A percentile compares a stretch with the other conserved stretches of the same genome.
phyloP scores from a whole-genome alignment of 2,113 vertebrate genomes.

The Speoplatyrhinus poulsoni region DNA sequence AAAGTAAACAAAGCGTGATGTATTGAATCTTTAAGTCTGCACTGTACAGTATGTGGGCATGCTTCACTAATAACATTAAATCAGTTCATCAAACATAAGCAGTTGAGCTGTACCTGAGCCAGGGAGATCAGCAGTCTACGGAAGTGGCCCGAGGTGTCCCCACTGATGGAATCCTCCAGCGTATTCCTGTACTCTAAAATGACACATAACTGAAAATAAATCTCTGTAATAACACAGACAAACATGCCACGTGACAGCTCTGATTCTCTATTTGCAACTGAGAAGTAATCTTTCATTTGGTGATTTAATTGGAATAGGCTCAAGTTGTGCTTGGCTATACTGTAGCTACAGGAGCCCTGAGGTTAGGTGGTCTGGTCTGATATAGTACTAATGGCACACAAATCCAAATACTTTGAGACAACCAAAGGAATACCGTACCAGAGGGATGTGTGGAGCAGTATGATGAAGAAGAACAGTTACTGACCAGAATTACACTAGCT shows the following conservation, averaged over 20 bases:
- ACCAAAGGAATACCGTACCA: neutral
- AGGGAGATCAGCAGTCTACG: constrained; percentile 92
- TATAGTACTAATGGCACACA: no score
- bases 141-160: constrained; percentile 96
- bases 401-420: neutral
- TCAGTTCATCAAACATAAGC: neutral
- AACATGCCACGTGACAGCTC: neutral
- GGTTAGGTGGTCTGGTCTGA: no score
- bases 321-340: neutral
- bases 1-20: no score
- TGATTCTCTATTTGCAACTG: no score
- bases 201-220: constrained; percentile 13
- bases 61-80: neutral
- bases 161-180: constrained; percentile 89
- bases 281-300: neutral
- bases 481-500: neutral
- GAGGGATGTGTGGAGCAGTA: neutral
- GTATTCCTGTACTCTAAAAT: constrained; percentile 88
- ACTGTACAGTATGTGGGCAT: no score
- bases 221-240: neutral
- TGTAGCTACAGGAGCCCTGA: no score
- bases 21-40: neutral
- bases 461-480: neutral
- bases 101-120: constrained; percentile 81
- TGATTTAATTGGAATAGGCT: neutral